A percentile compares a stretch with the other conserved stretches of the same genome.
phyloP scores from a whole-genome alignment of 2,113 vertebrate genomes.

The Phycodurus eques region DNA sequence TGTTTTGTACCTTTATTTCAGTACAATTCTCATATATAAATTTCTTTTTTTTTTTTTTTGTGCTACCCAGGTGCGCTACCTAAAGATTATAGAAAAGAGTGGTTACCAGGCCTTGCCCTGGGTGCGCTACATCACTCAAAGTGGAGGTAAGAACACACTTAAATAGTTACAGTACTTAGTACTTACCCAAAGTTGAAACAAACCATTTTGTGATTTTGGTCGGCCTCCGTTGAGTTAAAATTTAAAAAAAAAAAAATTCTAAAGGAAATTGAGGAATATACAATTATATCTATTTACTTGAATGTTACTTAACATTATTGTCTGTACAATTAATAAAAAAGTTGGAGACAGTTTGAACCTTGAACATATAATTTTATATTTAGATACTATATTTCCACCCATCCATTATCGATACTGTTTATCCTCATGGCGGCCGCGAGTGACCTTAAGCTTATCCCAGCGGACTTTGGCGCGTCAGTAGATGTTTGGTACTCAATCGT shows the following conservation, averaged over 20 bases:
- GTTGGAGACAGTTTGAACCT: too few relatives aligned
- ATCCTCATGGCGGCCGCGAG: too few relatives aligned
- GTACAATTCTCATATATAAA: not conserved
- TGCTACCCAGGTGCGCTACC: constrained; percentile 75
- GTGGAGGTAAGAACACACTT: constrained; percentile 73
- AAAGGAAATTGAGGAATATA: not conserved
- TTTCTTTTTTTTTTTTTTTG: not conserved
- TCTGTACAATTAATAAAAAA: too few relatives aligned
- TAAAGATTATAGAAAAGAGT: constrained; percentile 83
- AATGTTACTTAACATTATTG: not conserved
- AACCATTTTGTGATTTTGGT: not conserved
- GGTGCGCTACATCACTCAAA: constrained; percentile 83
- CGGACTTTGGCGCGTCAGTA: too few relatives aligned
- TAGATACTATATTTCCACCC: too few relatives aligned
- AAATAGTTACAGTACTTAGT: not conserved
- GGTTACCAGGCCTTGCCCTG: constrained; percentile 80
- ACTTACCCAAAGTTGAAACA: not conserved
- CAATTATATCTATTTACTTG: not conserved
- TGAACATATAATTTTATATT: too few relatives aligned
- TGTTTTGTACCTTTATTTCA: not conserved
- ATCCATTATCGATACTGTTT: too few relatives aligned
- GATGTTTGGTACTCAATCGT: too few relatives aligned
- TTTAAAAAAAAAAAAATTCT: not conserved
- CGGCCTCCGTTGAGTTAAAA: not conserved
- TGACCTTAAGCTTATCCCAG: too few relatives aligned